Conservation (phyloP, 2,888 invertebrate species). For the Drosophila mayaguana region DNA sequence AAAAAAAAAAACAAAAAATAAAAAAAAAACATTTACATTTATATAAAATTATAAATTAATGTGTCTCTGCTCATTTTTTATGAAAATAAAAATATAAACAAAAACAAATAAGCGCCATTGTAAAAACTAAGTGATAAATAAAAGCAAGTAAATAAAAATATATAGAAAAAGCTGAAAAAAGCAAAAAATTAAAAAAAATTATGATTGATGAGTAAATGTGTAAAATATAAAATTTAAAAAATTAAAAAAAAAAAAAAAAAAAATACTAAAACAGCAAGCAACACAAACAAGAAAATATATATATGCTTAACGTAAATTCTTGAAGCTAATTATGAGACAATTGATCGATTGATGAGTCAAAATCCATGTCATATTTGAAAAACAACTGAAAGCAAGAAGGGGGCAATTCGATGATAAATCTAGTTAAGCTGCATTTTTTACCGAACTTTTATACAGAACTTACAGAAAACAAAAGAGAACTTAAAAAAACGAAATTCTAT, state of each 20-base stretch:
- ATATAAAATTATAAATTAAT: constrained; percentile 52
- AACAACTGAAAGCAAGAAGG: constrained; percentile 54
- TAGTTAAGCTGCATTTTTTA: constrained; percentile 83
- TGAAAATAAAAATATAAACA: constrained; percentile 36
- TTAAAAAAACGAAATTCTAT: constrained; percentile 39
- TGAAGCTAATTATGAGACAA: constrained; percentile 52
- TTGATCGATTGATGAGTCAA: constrained; percentile 12
- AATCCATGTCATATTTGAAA: constrained; percentile 41
- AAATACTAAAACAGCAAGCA: constrained; percentile 25
- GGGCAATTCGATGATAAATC: constrained; percentile 60
- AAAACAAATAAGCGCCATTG: constrained; percentile 82
- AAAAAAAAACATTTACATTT: constrained; percentile 39
- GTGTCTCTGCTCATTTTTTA: constrained; percentile 68
- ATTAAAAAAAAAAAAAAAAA: constrained; percentile 5
- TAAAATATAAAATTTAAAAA: constrained; percentile 41
- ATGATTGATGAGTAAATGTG: constrained; percentile 53
- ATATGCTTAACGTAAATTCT: constrained; percentile 39
- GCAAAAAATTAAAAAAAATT: constrained; percentile 22
- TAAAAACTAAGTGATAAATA: constrained; percentile 84
- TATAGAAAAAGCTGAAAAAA: constrained; percentile 46
- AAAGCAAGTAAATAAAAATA: constrained; percentile 71
- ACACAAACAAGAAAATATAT: constrained; percentile 20
- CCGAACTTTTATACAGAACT: constrained; percentile 82
- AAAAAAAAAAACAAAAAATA: background rate
- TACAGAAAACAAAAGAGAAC: constrained; percentile 29